Base-by-base conservation (phyloP, 2,113 vertebrate genomes). In the Eptesicus fuscus region DNA sequence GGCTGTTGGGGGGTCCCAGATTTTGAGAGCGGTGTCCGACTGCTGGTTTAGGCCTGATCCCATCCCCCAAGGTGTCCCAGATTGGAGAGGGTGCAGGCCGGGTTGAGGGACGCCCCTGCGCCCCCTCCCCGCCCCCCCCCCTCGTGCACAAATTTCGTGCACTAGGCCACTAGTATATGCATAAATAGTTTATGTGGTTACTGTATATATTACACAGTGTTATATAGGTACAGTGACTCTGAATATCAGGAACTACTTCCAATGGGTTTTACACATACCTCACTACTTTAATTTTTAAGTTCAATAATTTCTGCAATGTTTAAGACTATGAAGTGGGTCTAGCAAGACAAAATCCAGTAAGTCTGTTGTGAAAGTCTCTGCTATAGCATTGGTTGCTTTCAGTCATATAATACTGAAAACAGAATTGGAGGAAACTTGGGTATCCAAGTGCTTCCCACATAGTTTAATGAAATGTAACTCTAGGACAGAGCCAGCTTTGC, bases 71-170 rank as follows among this genome's bases (percentile, higher is more conserved):
- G 4, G 51, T 51, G 51, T 17, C 47, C 47, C 47, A 18, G 51
- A 51, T 51, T 17, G 3, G 51, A 51, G 51, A 51, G 1, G 51
- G 51, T 51, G 16, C 51, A 51, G 17, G 51, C 51, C 5, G 17
- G 51, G 17, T 16, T 51, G 51, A 51, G 51, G 51, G 17, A 51
- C 51, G 17, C 51, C 14, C 49, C 49, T 42, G 6, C 42, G 6
- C 42, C 4, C 12, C 49, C 49, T 4, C 4, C 4, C 4, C 42
- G 1, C 12, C 49, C 49, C 14, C 4, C 4, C 4, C 17, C 51
- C 51, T 17, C 51, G 7, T 17, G 17, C 51, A 51, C 51, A 51
- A 17, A 51, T 51, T 51, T 51, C 49, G 14, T 51, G 16, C 49
- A 17, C 49, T 1, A 6, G 49, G 16, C 49, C 49, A 51, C 49